Base-by-base conservation (phyloP, 2,797 vertebrate genomes). In the Choloepus didactylus region DNA sequence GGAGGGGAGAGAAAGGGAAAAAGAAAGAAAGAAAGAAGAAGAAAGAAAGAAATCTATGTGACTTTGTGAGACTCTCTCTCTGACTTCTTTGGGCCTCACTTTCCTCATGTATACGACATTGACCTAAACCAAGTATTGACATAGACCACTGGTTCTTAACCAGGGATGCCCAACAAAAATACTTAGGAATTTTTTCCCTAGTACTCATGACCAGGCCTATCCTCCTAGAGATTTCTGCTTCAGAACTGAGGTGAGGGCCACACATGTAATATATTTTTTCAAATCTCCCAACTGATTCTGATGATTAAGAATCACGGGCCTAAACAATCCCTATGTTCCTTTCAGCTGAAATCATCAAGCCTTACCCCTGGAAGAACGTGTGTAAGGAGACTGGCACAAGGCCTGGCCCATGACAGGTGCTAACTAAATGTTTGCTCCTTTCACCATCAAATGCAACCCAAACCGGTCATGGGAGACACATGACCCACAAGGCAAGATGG, bases 151-250 rank as follows among this genome's bases (percentile, higher is more conserved):
- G 16, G 62, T 49, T 70, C 64, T 51, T 85, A 31, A 31, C 11
- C 35, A 27, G 8, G 5, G 27, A 49, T 19, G 6, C 23, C 66
- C 73, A 23, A 59, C 19, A 92, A 72, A 90, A 81, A 93, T n/a
- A 66, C 54, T 4, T 38, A 31, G 18, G 27, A 3, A 44, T 31
- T n/a, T 44, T 77, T 89, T 79, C 46, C 62, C 94, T 54, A 94
- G 56, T 38, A 59, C 38, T 38, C 9, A 3, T 1, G 10, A 69
- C 31, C 5, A 92, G 25, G 35, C 9, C 29, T 83, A 41, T 29
- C 59, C 92, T 5, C 85, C 87, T 19, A 46, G 35, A 90, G 75
- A 35, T 88, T 67, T 94, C 66, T 8, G 5, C 93, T n/a, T 83
- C 46, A 80, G 62, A 56, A 92, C n/a, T 19, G 46, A 29, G 11